Base-by-base conservation (phyloP, 2,888 invertebrate species). In the Latrodectus hesperus region DNA sequence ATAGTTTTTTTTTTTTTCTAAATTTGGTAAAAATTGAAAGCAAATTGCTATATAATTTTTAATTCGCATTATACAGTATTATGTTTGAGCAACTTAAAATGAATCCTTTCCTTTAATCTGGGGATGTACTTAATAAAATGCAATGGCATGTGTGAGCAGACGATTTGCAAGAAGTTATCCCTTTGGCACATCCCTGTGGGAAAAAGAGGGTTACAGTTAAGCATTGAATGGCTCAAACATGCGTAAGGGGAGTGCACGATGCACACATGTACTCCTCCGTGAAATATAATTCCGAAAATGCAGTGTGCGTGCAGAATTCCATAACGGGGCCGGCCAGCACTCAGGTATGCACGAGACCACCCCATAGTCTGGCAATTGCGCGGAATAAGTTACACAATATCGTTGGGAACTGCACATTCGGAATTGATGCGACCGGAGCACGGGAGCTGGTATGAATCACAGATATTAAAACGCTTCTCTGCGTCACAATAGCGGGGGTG, bases 221-320 rank as follows among this genome's bases (percentile, higher is more conserved):
- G 4, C 38, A 38, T 38, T 38, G 38, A 38, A 86, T 86, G 64
- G 77, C 52, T 72, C 86, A 81, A 67, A 51, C 70, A 86, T 55
- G 86, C 81, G 76, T 72, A 76, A 86, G 67, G 70, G 53, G 17
- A 51, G 49, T 8, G 38, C 55, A 52, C 16, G 17, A 14, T 55
- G 38, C 53, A 38, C 72, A 71, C 9, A 67, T 49, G 64, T 22
- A 64, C 11, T 64, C 67, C 60, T 55, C 10, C 64, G 12, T 10
- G 26, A 55, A 76, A 71, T 74, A 64, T 38, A 38, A 38, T 38
- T 38, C 38, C 38, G 67, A 52, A 55, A 65, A 68, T 60, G 38
- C 49, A 14, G 26, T 52, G 77, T 86, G 81, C 86, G 86, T 86
- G 86, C 86, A 77, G 77, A 72, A 86, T 86, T 81, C 86, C 86